phyloP scores from a whole-genome alignment of 2,113 vertebrate genomes.

The Dendropsophus ebraccatus region DNA sequence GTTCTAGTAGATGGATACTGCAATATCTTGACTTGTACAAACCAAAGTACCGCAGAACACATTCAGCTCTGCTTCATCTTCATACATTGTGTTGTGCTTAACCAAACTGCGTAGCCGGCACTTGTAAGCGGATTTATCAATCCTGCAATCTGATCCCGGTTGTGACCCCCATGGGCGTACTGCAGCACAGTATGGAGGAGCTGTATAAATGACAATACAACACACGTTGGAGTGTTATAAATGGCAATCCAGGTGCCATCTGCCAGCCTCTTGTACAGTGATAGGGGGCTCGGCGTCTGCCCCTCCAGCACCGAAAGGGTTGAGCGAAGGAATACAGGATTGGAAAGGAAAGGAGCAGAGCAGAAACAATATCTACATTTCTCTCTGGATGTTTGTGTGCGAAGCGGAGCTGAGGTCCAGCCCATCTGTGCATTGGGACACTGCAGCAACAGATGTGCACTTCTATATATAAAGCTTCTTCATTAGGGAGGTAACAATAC shows the following conservation, averaged over 20 bases:
- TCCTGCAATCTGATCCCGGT: background rate
- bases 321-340: slow-evolving; percentile 46
- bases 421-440: slow-evolving; percentile 59
- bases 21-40: too few relatives aligned
- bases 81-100: background rate
- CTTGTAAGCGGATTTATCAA: background rate
- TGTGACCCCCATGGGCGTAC: background rate
- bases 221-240: slow-evolving; percentile 3
- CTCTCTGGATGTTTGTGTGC: slow-evolving; percentile 57
- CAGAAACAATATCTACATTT: slow-evolving; percentile 52
- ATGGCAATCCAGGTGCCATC: slow-evolving; percentile 13
- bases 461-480: slow-evolving; percentile 61
- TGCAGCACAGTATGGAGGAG: background rate
- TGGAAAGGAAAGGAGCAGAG: slow-evolving; percentile 19
- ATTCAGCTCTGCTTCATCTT: background rate
- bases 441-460: slow-evolving; percentile 59
- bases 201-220: background rate
- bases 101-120: background rate
- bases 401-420: slow-evolving; percentile 47
- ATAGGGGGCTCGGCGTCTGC: background rate
- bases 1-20: too few relatives aligned
- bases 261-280: background rate
- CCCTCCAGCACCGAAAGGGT: slow-evolving; percentile 38
- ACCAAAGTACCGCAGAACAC: background rate
- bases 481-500: slow-evolving; percentile 61